These are phyloP conservation scores for Rhadina sibilatrix DNA, from an alignment of 2,113 vertebrate species.

Conservation along the genomic window DNA sequence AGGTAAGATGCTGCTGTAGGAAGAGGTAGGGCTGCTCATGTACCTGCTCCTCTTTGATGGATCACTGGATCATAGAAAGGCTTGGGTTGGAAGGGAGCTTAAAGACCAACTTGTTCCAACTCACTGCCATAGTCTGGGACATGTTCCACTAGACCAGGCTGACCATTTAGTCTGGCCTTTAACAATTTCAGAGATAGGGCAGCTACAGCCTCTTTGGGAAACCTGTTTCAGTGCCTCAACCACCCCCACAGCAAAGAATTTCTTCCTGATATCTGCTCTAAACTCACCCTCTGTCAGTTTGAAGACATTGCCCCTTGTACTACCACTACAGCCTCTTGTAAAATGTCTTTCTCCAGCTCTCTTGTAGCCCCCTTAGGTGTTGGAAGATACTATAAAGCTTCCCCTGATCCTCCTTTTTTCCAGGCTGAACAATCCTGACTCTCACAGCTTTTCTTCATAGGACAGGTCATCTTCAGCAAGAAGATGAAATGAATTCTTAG, in stretches of 20 bases:
- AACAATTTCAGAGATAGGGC: background rate
- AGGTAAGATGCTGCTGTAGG: background rate
- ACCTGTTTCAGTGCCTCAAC: background rate
- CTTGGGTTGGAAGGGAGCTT: background rate
- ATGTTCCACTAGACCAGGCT: background rate
- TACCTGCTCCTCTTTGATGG: background rate
- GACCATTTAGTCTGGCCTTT: background rate
- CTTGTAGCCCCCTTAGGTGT: background rate
- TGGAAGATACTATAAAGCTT: background rate
- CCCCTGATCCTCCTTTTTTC: background rate
- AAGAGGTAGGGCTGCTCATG: background rate
- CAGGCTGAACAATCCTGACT: background rate
- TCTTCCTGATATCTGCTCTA: background rate
- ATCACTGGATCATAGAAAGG: accelerated
- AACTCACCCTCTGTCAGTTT: background rate
- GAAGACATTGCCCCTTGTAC: background rate
- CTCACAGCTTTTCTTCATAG: background rate
- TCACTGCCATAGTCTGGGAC: background rate
- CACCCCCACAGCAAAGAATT: background rate
- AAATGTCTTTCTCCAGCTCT: background rate
- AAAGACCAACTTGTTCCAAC: background rate
- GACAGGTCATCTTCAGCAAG: background rate
- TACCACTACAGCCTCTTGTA: background rate
- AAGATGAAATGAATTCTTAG: background rate
- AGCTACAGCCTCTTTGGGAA: background rate